A percentile compares a stretch with the other conserved stretches of the same genome.
Evolutionary conservation across 1,140 invertebrate genomes (phyloP).

Genomic region (Drosophila orena): DNA sequence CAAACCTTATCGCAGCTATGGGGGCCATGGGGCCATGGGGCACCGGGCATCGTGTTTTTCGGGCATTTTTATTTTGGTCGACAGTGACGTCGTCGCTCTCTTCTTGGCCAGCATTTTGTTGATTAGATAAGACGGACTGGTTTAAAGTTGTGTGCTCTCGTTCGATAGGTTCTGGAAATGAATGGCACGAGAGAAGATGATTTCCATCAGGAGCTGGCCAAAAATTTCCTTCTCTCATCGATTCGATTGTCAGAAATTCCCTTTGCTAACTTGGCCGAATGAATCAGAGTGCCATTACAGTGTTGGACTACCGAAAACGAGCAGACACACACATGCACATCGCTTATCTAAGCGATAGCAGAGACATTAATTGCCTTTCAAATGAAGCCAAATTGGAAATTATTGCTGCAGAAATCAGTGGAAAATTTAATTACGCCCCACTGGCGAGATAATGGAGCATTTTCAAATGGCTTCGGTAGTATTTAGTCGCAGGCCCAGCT

Average conservation of each 20-base stretch:
- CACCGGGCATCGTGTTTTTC: slow-evolving; percentile 27
- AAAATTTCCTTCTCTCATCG: slow-evolving; percentile 13
- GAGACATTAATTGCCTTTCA: slow-evolving; percentile 72
- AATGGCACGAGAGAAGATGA: slow-evolving; percentile 16
- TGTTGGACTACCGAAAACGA: slow-evolving; percentile 12
- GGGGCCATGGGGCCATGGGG: too few species aligned
- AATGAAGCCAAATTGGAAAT: slow-evolving; percentile 70
- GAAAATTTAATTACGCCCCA: slow-evolving; percentile 72
- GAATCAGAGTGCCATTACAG: slow-evolving; percentile 23
- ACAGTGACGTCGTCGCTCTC: slow-evolving; percentile 26
- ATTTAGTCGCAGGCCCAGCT: slow-evolving; percentile 47
- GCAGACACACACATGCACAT: not conserved
- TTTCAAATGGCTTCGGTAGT: slow-evolving; percentile 1
- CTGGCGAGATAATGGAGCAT: slow-evolving; percentile 4
- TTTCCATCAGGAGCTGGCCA: slow-evolving; percentile 3
- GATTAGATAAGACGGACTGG: slow-evolving; percentile 36
- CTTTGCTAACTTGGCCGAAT: not conserved
- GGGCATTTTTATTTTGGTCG: slow-evolving; percentile 54
- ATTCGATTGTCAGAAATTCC: slow-evolving; percentile 20
- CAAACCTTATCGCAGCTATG: slow-evolving; percentile 29
- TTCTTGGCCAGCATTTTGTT: not conserved
- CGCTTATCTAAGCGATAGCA: slow-evolving; percentile 63
- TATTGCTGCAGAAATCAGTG: slow-evolving; percentile 69
- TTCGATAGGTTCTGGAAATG: slow-evolving; percentile 8
- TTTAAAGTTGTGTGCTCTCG: slow-evolving; percentile 35